Percentiles rank a stretch among this genome's conserved stretches.
Evolutionary conservation across 2,888 invertebrate genomes (phyloP).

Genomic region (Thera britannica): DNA sequence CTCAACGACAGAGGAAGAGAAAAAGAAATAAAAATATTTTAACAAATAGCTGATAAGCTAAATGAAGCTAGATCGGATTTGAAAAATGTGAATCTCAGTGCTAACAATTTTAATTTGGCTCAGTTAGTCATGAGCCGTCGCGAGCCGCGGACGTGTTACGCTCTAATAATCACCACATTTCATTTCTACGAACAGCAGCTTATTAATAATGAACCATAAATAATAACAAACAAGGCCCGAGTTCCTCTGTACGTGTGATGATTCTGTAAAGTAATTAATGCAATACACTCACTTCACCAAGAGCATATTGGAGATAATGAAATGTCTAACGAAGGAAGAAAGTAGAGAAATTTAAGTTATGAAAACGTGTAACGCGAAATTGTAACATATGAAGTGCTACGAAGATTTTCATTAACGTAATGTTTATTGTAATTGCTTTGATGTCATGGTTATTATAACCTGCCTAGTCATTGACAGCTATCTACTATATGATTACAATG

Average conservation of each 20-base stretch:
- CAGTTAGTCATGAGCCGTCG: conserved; percentile 72
- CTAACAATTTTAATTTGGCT: conserved; percentile 76
- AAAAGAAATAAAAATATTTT: background rate
- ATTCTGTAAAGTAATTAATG: conserved; percentile 68
- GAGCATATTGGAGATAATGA: conserved; percentile 70
- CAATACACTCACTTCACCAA: conserved; percentile 64
- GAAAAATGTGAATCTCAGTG: conserved; percentile 60
- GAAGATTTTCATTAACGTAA: conserved; percentile 15
- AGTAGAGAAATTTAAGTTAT: conserved; percentile 73
- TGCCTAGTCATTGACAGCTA: background rate
- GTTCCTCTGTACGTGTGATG: conserved; percentile 54
- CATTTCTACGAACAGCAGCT: conserved; percentile 69
- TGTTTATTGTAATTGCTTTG: conserved; percentile 1
- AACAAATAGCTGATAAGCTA: conserved; percentile 7
- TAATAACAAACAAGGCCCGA: conserved; percentile 59
- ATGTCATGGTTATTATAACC: background rate
- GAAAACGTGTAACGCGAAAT: conserved; percentile 43
- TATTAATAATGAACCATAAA: conserved; percentile 63
- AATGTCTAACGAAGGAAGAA: conserved; percentile 69
- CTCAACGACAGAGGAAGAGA: background rate
- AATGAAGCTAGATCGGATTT: conserved; percentile 41
- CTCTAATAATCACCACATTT: conserved; percentile 78
- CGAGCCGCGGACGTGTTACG: conserved; percentile 68
- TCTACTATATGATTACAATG: no score
- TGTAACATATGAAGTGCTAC: conserved; percentile 8